Evolutionary conservation across 1,140 invertebrate genomes (phyloP).

Genomic region (Hyphantria cunea): DNA sequence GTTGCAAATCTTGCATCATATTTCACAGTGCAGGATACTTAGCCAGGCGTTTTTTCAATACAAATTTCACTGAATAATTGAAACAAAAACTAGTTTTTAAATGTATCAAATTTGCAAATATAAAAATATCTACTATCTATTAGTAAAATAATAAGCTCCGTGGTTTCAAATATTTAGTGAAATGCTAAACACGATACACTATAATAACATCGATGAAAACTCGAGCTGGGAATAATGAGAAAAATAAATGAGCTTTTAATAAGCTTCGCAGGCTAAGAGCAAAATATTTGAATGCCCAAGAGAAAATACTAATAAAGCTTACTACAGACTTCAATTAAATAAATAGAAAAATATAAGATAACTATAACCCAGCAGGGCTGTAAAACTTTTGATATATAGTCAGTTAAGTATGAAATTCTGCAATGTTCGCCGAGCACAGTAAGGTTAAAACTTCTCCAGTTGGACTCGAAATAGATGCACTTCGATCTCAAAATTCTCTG

Average conservation of each 20-base stretch:
- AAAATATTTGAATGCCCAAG: neutral
- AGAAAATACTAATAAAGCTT: constrained; percentile 5
- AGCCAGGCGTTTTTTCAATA: no score
- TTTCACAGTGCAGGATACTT: no score
- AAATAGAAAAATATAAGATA: no score
- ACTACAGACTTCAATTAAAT: neutral
- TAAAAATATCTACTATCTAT: no score
- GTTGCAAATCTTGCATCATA: no score
- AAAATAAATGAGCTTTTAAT: neutral
- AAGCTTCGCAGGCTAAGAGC: neutral
- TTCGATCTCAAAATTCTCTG: neutral
- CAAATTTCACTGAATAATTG: no score
- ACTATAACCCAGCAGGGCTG: no score
- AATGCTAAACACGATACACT: neutral
- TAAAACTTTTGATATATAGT: neutral
- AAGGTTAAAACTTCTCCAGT: neutral
- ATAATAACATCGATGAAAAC: neutral
- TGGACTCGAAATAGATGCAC: neutral
- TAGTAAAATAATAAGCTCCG: no score
- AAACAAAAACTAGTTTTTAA: no score
- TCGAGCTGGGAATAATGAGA: neutral
- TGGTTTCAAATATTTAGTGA: no score
- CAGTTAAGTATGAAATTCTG: neutral
- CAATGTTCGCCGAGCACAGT: neutral
- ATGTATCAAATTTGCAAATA: no score